A percentile compares a stretch with the other conserved stretches of the same genome.
Conservation (phyloP, 1,140 invertebrate genomes). For the Drosophila tristis region DNA sequence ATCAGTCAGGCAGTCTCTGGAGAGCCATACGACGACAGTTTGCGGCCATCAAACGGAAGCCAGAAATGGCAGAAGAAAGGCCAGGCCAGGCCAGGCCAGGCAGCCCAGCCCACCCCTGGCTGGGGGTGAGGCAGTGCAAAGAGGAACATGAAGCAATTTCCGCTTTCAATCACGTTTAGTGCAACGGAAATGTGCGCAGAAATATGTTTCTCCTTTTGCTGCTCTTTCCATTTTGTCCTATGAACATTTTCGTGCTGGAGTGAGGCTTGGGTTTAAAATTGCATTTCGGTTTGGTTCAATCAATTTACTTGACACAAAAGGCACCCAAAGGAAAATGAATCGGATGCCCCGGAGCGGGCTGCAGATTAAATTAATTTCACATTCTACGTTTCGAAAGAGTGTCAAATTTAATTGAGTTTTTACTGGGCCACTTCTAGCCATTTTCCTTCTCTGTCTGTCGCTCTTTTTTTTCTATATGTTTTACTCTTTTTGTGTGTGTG, state of each 20-base stretch:
- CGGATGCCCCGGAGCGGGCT: not conserved
- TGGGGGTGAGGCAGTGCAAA: not conserved
- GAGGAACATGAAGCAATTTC: slow-evolving; percentile 68
- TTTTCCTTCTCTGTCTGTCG: not conserved
- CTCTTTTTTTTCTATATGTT: no score
- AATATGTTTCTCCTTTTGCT: slow-evolving; percentile 30
- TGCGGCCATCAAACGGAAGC: slow-evolving; percentile 70
- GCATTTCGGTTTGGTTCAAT: slow-evolving; percentile 32
- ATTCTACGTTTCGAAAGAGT: slow-evolving; percentile 42
- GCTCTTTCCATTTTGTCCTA: not conserved
- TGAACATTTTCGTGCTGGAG: slow-evolving; percentile 9
- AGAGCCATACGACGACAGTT: slow-evolving; percentile 27
- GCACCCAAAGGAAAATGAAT: not conserved
- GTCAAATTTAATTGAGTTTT: slow-evolving; percentile 73
- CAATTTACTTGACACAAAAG: slow-evolving; percentile 7
- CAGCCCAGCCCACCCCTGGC: not conserved
- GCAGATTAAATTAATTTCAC: slow-evolving; percentile 62
- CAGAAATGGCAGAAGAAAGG: slow-evolving; percentile 30
- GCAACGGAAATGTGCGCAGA: slow-evolving; percentile 66
- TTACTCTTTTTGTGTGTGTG: not conserved
- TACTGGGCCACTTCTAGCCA: not conserved
- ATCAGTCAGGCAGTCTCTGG: slow-evolving; percentile 45
- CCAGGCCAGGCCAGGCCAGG: slow-evolving; percentile 21
- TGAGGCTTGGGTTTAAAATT: slow-evolving; percentile 32
- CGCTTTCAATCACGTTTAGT: slow-evolving; percentile 74